A percentile compares a stretch with the other conserved stretches of the same genome.
These are phyloP conservation scores for Tragelaphus buxtoni DNA, from an alignment of 2,113 vertebrate species.

Conservation along the genomic window DNA sequence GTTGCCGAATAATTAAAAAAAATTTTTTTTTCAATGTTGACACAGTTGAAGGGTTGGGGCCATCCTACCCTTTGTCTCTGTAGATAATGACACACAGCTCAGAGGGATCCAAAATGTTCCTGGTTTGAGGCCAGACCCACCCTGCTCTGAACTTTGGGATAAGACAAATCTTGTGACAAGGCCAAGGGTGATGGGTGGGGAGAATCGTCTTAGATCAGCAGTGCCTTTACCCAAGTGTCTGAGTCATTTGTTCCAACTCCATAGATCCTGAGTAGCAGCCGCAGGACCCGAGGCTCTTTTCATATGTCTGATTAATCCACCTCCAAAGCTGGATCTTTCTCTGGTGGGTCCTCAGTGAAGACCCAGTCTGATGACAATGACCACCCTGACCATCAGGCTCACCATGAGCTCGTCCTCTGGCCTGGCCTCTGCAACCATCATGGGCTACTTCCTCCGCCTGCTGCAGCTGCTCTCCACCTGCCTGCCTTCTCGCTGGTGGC, in stretches of 20 bases:
- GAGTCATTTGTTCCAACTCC: neutral
- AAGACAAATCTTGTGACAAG: too few species aligned
- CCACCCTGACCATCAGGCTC: neutral
- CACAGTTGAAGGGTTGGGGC: neutral
- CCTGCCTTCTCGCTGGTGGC: neutral
- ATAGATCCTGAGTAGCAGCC: neutral
- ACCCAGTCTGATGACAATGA: neutral
- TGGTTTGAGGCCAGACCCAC: neutral
- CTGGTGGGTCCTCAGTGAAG: neutral
- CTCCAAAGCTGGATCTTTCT: neutral
- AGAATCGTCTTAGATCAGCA: neutral
- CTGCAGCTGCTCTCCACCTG: neutral
- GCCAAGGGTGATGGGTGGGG: neutral
- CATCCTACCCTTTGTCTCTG: fast-evolving
- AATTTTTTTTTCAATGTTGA: neutral
- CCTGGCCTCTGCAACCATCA: conserved; percentile 70
- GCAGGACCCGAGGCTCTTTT: neutral
- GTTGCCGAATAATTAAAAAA: neutral
- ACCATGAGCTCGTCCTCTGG: neutral
- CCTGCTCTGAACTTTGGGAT: neutral
- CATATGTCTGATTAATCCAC: neutral
- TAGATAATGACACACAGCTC: neutral
- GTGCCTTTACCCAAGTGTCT: neutral
- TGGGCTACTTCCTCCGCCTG: neutral
- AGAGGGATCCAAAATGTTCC: too few species aligned